These are phyloP conservation scores for Toxostoma redivivum DNA, from an alignment of 2,113 vertebrate genomes.

Conservation along the genomic window DNA sequence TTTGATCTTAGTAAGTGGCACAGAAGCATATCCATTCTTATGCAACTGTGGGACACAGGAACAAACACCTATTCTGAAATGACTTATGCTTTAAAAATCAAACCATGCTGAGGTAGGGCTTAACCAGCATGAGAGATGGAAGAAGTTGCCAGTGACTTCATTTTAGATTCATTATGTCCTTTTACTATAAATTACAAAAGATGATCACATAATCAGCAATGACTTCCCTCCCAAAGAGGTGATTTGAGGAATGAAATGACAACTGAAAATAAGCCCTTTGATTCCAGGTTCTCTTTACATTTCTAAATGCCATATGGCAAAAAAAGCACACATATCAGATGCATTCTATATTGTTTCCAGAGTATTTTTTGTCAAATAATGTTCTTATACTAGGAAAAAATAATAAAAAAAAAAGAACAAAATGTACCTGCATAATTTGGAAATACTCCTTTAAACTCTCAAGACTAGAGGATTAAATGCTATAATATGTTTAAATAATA, in stretches of 20 bases:
- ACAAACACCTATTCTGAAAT: background rate
- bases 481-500: background rate
- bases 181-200: background rate
- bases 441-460: background rate
- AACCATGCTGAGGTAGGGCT: background rate
- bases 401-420: background rate
- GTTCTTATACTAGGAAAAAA: background rate
- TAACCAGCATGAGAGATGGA: background rate
- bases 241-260: background rate
- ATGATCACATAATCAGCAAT: background rate
- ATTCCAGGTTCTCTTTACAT: background rate
- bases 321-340: background rate
- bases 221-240: background rate
- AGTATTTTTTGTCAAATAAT: background rate
- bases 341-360: background rate
- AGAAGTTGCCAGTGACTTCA: background rate
- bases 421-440: background rate
- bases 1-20: background rate
- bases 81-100: background rate
- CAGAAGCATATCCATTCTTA: background rate
- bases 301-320: background rate
- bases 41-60: background rate
- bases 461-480: background rate
- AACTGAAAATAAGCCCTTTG: background rate
- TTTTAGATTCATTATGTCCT: background rate